Evolutionary conservation across 2,797 vertebrate species (phyloP).

Genomic region (Pogonophryne albipinna): DNA sequence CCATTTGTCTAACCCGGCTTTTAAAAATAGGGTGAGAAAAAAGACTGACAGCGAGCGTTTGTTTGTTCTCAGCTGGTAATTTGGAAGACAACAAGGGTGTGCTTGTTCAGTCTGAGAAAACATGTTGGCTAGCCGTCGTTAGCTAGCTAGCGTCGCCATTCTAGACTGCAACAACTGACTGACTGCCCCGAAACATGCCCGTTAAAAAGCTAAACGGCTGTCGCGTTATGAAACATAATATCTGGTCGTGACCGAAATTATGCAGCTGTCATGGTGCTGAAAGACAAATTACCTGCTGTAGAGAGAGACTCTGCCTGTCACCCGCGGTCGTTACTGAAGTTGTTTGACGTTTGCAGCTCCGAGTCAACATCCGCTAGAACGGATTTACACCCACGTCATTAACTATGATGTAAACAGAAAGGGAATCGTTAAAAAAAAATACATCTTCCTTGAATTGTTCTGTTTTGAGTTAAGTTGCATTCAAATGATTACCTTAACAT

Average conservation of each 20-base stretch:
- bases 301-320: constrained; percentile 11
- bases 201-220: background rate
- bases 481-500: background rate
- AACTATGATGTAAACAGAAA: background rate
- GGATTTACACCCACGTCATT: constrained; percentile 53
- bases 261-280: background rate
- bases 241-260: rapidly evolving
- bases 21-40: rapidly evolving
- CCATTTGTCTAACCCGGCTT: rapidly evolving
- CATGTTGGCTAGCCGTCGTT: constrained; percentile 46
- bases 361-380: constrained; percentile 60
- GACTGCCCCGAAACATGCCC: background rate
- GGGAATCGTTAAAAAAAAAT: background rate
- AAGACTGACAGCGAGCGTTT: background rate
- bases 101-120: constrained; percentile 10
- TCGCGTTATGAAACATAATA: rapidly evolving
- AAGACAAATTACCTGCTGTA: constrained; percentile 47
- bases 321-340: constrained; percentile 38
- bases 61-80: background rate
- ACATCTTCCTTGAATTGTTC: background rate
- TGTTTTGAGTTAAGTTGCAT: background rate
- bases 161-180: constrained; percentile 20
- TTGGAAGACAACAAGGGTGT: background rate
- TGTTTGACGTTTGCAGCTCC: constrained; percentile 49
- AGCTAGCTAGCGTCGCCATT: constrained; percentile 55